Evolutionary conservation across 1,140 invertebrate genomes (phyloP), one percentile per base, ranked within the genome.

Genomic region (Oedothorax gibbosus): DNA sequence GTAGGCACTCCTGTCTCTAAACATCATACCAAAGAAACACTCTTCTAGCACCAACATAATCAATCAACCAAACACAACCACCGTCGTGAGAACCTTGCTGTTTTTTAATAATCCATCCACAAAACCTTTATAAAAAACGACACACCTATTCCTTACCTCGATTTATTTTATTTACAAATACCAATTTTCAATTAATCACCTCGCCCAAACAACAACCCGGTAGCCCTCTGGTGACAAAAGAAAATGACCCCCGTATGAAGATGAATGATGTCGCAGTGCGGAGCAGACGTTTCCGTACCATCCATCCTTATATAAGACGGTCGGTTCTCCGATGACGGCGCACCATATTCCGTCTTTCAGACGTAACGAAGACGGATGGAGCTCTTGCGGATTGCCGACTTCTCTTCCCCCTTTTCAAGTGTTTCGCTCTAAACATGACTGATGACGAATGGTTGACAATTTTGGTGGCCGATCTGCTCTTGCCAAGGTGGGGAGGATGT

Each of bases 301-400:
- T 81, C 79, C 79, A 81, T 81, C 72, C 72, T 68, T 65, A 75
- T 35, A 57, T 71, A 81, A 71, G 68, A 71, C 51, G 21, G 20
- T 8, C 53, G 66, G 21, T 56, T 9, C 35, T 54, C 56, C 21
- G 68, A 51, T 57, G 56, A 60, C 54, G 66, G 68, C 20, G 18
- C 79, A 72, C 66, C 57, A 57, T 81, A 71, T 71, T 71, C 79
- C 21, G 68, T 7, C 3, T 35, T 35, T 35, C 18, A 79, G 77
- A 79, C 77, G 77, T 69, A 81, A 81, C 79, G 79, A 81, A 81
- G 79, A 81, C 79, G 79, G 79, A 81, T 81, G 21, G 79, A 15
- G 54, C 64, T 68, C 66, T 79, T 79, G 77, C 77, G 77, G 77
- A 79, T 79, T 79, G 66, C 68, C 77, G 35, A 68, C 77, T 54